These are phyloP conservation scores for Myotis yumanensis DNA, from an alignment of 2,113 vertebrate genomes.

Conservation along the genomic window DNA sequence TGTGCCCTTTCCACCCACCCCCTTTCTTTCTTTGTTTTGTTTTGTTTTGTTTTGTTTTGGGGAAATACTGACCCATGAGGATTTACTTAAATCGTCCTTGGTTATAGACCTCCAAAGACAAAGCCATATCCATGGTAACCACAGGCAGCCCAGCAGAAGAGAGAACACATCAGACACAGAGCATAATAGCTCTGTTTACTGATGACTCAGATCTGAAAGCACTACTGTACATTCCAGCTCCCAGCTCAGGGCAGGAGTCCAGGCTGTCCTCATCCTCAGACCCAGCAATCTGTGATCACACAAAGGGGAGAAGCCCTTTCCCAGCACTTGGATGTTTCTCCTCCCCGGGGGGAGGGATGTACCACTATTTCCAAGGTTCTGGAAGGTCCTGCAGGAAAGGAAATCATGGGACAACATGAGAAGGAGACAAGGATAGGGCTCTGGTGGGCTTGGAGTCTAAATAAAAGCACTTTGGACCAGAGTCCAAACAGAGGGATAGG, in stretches of 20 bases:
- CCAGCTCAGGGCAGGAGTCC: neutral
- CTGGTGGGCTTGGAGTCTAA: neutral
- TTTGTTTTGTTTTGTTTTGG: conserved; percentile 44
- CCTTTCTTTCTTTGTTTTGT: conserved; percentile 3
- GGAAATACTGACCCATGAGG: conserved; percentile 79
- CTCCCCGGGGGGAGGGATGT: neutral
- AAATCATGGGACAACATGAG: neutral
- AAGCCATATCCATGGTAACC: conserved; percentile 83
- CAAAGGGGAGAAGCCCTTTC: neutral
- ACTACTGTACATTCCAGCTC: conserved; percentile 30
- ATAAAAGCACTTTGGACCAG: neutral
- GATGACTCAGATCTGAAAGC: conserved; percentile 68
- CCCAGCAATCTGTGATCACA: neutral
- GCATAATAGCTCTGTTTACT: conserved; percentile 1
- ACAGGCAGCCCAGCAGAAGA: conserved; percentile 70
- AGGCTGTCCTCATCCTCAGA: conserved; percentile 5
- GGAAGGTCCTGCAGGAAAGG: neutral
- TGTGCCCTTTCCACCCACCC: neutral
- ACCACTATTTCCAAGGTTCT: neutral
- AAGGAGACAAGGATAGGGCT: neutral
- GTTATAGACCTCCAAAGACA: conserved; percentile 78
- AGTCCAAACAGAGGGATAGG: neutral
- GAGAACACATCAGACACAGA: conserved; percentile 40
- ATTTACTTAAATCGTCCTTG: conserved; percentile 78
- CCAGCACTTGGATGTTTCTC: neutral